Evolutionary conservation across 2,888 invertebrate genomes (phyloP), one percentile per base, ranked within the genome.

Genomic region (Macrostomum cliftonense): DNA sequence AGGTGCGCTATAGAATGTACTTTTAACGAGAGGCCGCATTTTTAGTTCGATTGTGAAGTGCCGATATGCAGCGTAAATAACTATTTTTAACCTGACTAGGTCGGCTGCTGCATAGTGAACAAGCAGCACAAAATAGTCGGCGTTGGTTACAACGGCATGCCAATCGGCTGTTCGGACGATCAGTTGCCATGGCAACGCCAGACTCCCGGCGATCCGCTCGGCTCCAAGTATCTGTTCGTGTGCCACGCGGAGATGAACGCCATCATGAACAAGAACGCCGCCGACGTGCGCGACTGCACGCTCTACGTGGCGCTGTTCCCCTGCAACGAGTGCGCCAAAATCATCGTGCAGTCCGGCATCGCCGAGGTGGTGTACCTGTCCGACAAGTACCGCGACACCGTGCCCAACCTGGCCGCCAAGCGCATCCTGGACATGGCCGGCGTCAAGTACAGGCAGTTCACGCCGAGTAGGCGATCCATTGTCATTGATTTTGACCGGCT

Each of bases 181-280:
- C 73, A 76, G 17, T 83, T 91, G 70, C 85, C 93, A 0, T 97
- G 95, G 95, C 74, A 74, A 7, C 73, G 1, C 86, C 83, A 51
- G 28, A 40, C n/a, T 4, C 28, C 28, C 7, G 19, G 28, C 16
- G 16, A 44, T 21, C 12, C n/a, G n/a, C 19, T 52, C 37, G 14
- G 46, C 51, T 43, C 36, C 1, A 53, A 51, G 37, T 46, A 52
- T 45, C 16, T 75, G 75, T 46, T 70, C 86, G 95, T 97, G 0
- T 91, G 91, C 55, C 95, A 97, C 72, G 95, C 95, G 2, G 95
- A 97, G 74, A 77, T 91, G 73, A 97, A 97, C 73, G 95, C 95
- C 1, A 83, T 97, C 55, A 62, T 93, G 14, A 95, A 95, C 67
- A 86, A 82, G 67, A 88, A 86, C 65, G 75, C 77, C 0, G 75